Evolutionary conservation across 2,888 invertebrate genomes (phyloP).

Genomic region (Ariolimax columbianus): DNA sequence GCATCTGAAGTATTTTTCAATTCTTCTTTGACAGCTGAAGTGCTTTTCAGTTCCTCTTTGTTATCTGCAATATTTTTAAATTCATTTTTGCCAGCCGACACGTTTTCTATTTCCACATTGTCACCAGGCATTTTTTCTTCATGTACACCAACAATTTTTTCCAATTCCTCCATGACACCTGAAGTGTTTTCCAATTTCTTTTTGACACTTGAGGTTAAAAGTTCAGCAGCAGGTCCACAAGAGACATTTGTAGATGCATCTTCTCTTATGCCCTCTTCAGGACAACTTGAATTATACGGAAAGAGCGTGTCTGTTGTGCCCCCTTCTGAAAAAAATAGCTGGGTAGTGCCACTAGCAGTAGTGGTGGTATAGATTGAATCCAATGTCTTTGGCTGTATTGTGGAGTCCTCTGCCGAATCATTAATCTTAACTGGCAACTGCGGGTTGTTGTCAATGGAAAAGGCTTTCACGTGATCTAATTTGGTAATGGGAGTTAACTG

Average conservation of each 20-base stretch:
- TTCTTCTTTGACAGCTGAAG: too few relatives aligned
- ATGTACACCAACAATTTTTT: too few relatives aligned
- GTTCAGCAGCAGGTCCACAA: neutral
- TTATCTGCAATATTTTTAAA: too few relatives aligned
- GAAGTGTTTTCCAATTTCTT: too few relatives aligned
- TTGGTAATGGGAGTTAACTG: constrained; percentile 21
- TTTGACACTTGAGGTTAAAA: too few relatives aligned
- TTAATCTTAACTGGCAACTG: too few relatives aligned
- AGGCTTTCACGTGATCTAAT: neutral
- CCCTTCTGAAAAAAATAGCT: neutral
- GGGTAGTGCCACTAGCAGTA: neutral
- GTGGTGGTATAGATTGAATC: neutral
- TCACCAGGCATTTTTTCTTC: too few relatives aligned
- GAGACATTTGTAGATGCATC: neutral
- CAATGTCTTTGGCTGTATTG: neutral
- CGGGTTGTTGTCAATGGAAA: neutral
- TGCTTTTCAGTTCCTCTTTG: too few relatives aligned
- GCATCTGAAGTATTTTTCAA: too few relatives aligned
- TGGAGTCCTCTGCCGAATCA: neutral
- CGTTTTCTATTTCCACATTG: too few relatives aligned
- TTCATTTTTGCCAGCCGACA: too few relatives aligned
- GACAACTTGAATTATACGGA: neutral
- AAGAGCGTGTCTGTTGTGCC: neutral
- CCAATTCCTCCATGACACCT: too few relatives aligned
- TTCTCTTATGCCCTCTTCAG: neutral